These are phyloP conservation scores for Dichetophora obliterata DNA, from an alignment of 2,888 invertebrate species.

Conservation along the genomic window DNA sequence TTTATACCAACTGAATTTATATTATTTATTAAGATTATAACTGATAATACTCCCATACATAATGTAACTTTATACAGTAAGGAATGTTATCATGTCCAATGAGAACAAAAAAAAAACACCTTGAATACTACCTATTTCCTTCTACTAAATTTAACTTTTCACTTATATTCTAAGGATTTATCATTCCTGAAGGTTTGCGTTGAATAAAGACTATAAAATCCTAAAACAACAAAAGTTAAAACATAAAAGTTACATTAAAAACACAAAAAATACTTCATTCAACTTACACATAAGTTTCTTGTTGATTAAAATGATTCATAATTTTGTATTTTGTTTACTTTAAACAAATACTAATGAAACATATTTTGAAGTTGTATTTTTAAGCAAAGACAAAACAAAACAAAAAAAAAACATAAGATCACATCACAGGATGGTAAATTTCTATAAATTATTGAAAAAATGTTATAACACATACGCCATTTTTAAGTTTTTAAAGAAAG, in stretches of 20 bases:
- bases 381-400: not conserved
- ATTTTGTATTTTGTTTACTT: too few relatives aligned
- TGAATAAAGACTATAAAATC: not conserved
- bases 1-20: not conserved
- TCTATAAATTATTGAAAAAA: not conserved
- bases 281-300: not conserved
- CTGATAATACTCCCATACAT: conserved; percentile 25
- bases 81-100: too few relatives aligned
- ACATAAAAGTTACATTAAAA: not conserved
- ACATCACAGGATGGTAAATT: not conserved
- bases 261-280: not conserved
- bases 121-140: too few relatives aligned
- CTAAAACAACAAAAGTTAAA: not conserved
- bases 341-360: too few relatives aligned
- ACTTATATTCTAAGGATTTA: too few relatives aligned
- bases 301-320: not conserved
- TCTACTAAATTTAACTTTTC: too few relatives aligned
- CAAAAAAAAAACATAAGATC: too few relatives aligned
- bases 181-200: too few relatives aligned
- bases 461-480: conserved; percentile 4
- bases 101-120: too few relatives aligned
- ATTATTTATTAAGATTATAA: conserved; percentile 1
- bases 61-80: not conserved
- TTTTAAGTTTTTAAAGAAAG: conserved; percentile 15
- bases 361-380: not conserved